phyloP scores from a whole-genome alignment of 2,113 vertebrate genomes.

The Pteruthius melanotis region DNA sequence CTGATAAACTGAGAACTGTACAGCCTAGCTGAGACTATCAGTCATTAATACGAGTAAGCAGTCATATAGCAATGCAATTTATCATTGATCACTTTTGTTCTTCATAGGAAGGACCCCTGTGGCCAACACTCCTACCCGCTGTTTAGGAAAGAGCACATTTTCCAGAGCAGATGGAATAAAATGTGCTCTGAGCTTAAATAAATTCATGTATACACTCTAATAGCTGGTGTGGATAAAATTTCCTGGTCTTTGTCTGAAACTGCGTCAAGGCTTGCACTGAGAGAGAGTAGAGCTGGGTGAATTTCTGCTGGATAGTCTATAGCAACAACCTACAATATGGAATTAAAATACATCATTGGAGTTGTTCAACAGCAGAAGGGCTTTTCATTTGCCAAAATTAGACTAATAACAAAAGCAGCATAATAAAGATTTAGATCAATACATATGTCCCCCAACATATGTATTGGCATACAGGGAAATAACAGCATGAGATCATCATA shows the following conservation, averaged over 20 bases:
- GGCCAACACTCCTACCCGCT: background rate
- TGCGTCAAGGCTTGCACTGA: background rate
- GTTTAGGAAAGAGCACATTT: background rate
- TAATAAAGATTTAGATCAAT: background rate
- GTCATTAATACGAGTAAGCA: background rate
- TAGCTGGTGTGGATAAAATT: background rate
- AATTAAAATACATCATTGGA: background rate
- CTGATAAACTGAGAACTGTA: background rate
- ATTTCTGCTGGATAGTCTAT: background rate
- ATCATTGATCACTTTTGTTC: background rate
- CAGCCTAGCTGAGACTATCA: background rate
- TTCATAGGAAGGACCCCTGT: background rate
- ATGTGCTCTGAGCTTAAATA: background rate
- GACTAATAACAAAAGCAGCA: background rate
- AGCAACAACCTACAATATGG: background rate
- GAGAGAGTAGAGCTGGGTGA: background rate
- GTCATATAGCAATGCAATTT: background rate
- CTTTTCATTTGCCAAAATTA: background rate
- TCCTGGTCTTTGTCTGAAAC: background rate
- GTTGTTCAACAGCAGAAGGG: background rate
- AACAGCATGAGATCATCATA: background rate
- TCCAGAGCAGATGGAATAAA: background rate
- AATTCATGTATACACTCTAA: background rate
- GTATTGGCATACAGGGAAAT: background rate
- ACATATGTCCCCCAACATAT: fast-evolving